These are phyloP conservation scores for Cyaniris semiargus DNA, from an alignment of 2,888 invertebrate species.

Conservation along the genomic window DNA sequence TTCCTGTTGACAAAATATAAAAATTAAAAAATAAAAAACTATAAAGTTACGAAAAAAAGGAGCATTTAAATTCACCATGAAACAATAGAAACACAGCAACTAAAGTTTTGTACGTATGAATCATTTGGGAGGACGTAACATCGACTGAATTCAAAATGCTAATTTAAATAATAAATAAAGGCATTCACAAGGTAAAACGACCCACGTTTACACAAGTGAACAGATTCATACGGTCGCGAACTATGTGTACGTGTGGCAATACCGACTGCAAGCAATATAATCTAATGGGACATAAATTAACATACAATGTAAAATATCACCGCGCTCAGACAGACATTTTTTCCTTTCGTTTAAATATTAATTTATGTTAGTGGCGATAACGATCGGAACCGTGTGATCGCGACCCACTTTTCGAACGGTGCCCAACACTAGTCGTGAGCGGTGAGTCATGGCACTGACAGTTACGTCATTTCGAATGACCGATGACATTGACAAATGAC, in stretches of 20 bases:
- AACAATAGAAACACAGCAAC: constrained; percentile 31
- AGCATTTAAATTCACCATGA: constrained; percentile 29
- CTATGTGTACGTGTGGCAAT: constrained; percentile 11
- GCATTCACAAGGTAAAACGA: constrained; percentile 49
- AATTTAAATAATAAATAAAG: constrained; percentile 43
- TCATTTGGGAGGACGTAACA: constrained; percentile 30
- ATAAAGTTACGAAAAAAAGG: not conserved
- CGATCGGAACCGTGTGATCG: constrained; percentile 15
- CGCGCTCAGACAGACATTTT: constrained; percentile 30
- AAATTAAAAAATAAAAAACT: constrained; percentile 34
- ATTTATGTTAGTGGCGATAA: constrained; percentile 22
- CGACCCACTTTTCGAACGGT: constrained; percentile 22
- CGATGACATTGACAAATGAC: not conserved
- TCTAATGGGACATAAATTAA: constrained; percentile 25
- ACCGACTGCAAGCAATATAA: constrained; percentile 14
- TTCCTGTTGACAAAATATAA: constrained; percentile 58
- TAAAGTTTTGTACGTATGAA: constrained; percentile 23
- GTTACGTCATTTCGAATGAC: not conserved
- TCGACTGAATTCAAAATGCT: constrained; percentile 31
- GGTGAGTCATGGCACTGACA: constrained; percentile 21
- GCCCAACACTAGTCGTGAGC: constrained; percentile 24
- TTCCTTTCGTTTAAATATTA: constrained; percentile 1
- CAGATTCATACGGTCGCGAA: constrained; percentile 37
- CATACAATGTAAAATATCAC: constrained; percentile 32
- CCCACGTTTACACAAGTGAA: constrained; percentile 59